Evolutionary conservation across 2,113 vertebrate species (phyloP), one percentile per base, ranked within the genome.

Genomic region (Poicephalus meyeri): DNA sequence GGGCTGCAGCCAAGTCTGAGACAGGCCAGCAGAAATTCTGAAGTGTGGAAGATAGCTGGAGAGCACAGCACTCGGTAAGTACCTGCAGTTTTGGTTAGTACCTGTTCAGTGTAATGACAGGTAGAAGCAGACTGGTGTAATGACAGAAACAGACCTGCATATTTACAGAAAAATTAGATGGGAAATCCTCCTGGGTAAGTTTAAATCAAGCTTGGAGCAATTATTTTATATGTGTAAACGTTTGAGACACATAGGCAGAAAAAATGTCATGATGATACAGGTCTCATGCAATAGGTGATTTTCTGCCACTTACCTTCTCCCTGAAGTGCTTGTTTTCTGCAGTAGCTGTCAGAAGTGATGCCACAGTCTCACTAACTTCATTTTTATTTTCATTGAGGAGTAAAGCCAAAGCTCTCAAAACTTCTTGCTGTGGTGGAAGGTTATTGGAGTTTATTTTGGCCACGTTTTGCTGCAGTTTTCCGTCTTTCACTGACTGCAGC

Each of bases 341-440:
- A 21, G 98, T 98, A 41, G 98, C 97, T 33, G 97, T 97, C 95
- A 99, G 96, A 97, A 98, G 98, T 13, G 98, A 96, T 7, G 96
- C 97, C 50, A 98, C 98, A 2, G 98, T 98, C 88, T 99, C 98
- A 58, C 96, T 98, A 73, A 99, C 97, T 86, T 98, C 97, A 16
- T 96, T 97, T 96, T 98, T 97, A 13, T 98, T 98, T 29, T 98
- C 97, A 29, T 98, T 98, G 35, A 99, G 98, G 63, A 99, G 98
- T 70, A 98, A 97, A 88, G 99, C 99, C 95, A 99, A 95, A 12
- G 98, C 97, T 93, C 97, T 96, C 82, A 99, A 96, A 21, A 99
- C 98, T 96, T 98, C 97, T 88, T 97, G 97, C 53, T 97, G 97
- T 61, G 98, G 99, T 12, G 98, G 98, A 60, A 99, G 98, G 74